Percentiles rank a stretch among this genome's conserved stretches.
Conservation (phyloP, 2,797 vertebrate genomes). For the Buphagus erythrorhynchus region DNA sequence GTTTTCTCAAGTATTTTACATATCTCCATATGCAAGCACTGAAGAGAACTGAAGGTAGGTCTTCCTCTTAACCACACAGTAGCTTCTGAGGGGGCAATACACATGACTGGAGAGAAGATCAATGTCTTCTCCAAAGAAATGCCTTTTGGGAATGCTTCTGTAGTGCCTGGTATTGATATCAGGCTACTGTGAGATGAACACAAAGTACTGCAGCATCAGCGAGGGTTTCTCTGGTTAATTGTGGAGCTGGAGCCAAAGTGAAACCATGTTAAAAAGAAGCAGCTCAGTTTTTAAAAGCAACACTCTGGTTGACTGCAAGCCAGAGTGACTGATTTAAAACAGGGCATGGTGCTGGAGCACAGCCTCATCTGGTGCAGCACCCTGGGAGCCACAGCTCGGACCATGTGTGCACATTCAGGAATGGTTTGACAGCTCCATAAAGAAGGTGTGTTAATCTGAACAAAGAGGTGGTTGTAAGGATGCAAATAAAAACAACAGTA, state of each 20-base stretch:
- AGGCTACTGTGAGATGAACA: not conserved
- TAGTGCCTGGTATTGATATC: not conserved
- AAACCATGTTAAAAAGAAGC: conserved; percentile 22
- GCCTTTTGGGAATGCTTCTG: not conserved
- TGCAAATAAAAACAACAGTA: not conserved
- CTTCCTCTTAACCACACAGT: conserved; percentile 26
- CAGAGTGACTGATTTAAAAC: conserved; percentile 42
- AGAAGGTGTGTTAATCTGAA: not conserved
- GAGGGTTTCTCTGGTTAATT: not conserved
- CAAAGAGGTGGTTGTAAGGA: not conserved
- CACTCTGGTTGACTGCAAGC: conserved; percentile 14
- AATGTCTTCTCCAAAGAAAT: conserved; percentile 27
- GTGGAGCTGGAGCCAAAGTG: not conserved
- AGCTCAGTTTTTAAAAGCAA: conserved; percentile 42
- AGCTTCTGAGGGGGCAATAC: conserved; percentile 49
- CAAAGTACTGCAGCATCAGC: not conserved
- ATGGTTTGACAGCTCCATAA: conserved; percentile 12
- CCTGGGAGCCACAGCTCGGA: not conserved
- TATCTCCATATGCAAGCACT: conserved; percentile 65
- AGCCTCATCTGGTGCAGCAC: not conserved
- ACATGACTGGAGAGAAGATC: conserved; percentile 1
- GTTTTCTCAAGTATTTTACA: conserved; percentile 70
- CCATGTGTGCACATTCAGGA: not conserved
- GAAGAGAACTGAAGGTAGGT: conserved; percentile 41
- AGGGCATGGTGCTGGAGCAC: not conserved